phyloP scores from a whole-genome alignment of 2,888 invertebrate genomes.

The Cantharis rufa region DNA sequence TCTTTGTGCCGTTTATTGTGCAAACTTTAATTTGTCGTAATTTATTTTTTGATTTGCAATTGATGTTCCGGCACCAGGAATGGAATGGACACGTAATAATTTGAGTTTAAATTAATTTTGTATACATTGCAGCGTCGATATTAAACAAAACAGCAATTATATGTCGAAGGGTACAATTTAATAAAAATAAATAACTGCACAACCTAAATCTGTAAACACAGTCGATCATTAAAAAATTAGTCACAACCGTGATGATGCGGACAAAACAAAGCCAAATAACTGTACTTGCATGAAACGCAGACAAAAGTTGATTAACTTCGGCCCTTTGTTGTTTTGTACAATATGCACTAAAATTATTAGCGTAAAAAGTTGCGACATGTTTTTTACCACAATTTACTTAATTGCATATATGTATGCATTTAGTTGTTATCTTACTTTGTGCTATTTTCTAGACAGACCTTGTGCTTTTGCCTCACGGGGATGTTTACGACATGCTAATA shows the following conservation, averaged over 20 bases:
- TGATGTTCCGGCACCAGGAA: too few relatives aligned
- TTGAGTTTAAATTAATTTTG: background rate
- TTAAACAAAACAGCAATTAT: conserved; percentile 13
- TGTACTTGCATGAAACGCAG: background rate
- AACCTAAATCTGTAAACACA: conserved; percentile 18
- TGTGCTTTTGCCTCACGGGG: conserved; percentile 8
- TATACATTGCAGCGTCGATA: background rate
- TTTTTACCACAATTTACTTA: background rate
- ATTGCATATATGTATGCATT: background rate
- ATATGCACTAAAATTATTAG: background rate
- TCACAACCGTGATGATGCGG: conserved; percentile 17
- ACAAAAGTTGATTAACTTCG: background rate
- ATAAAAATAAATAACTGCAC: conserved; percentile 25
- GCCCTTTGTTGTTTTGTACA: background rate
- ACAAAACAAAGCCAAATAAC: conserved; percentile 16
- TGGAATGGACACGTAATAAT: background rate
- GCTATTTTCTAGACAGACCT: conserved; percentile 9
- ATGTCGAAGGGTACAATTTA: conserved; percentile 16
- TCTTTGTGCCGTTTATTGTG: background rate
- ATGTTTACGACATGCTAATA: conserved; percentile 28
- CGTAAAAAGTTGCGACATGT: background rate
- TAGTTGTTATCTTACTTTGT: background rate
- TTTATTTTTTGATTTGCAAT: background rate
- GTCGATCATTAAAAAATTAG: conserved; percentile 25
- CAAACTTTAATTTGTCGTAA: background rate